phyloP scores from a whole-genome alignment of 2,113 vertebrate species.

The Proterorhinus semilunaris region DNA sequence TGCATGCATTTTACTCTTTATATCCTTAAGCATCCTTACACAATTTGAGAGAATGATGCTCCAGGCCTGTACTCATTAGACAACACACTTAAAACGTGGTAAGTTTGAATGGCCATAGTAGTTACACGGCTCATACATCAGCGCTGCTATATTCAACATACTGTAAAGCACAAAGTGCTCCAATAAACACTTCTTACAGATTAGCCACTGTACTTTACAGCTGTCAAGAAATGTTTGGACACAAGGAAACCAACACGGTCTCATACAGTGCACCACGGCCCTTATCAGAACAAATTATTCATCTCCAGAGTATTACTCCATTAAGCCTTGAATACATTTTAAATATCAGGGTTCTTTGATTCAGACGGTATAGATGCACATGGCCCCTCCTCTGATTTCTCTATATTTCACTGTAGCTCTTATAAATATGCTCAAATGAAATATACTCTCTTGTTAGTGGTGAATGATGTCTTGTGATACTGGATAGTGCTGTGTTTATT shows the following conservation, averaged over 20 bases:
- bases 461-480: slow-evolving; percentile 79
- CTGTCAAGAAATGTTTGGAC: slow-evolving; percentile 5
- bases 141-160: slow-evolving; percentile 42
- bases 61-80: slow-evolving; percentile 35
- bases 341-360: slow-evolving; percentile 55
- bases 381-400: slow-evolving; percentile 25
- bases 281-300: slow-evolving; percentile 31
- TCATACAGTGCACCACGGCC: slow-evolving; percentile 22
- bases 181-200: slow-evolving; percentile 43
- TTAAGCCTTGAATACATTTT: slow-evolving; percentile 28
- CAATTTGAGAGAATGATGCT: slow-evolving; percentile 40
- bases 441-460: slow-evolving; percentile 78
- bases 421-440: slow-evolving; percentile 77
- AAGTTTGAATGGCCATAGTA: slow-evolving; percentile 13
- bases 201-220: slow-evolving; percentile 26
- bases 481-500: slow-evolving; percentile 80
- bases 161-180: slow-evolving; percentile 58
- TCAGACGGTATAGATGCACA: slow-evolving; percentile 55
- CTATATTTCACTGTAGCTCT: slow-evolving; percentile 70
- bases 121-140: slow-evolving; percentile 42
- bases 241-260: slow-evolving; percentile 26
- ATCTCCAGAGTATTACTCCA: slow-evolving; percentile 32
- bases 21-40: slow-evolving; percentile 42
- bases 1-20: slow-evolving; percentile 57
- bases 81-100: slow-evolving; percentile 2